phyloP scores from a whole-genome alignment of 2,888 invertebrate species.

The Acanthoscelides obtectus region DNA sequence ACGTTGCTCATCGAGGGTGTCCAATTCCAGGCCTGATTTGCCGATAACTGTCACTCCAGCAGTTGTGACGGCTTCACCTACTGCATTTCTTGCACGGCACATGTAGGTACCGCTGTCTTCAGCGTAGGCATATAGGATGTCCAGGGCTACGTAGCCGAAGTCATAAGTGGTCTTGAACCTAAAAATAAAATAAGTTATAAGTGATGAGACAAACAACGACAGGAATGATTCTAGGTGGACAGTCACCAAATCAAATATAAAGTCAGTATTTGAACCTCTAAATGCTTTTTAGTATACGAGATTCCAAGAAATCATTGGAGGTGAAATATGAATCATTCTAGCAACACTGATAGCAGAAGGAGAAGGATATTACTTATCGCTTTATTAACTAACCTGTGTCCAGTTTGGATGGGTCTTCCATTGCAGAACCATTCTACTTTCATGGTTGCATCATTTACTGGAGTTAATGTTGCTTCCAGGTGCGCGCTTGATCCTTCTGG shows the following conservation, averaged over 20 bases:
- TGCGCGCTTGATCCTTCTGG: slow-evolving; percentile 86
- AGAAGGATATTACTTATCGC: too few relatives aligned
- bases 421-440: slow-evolving; percentile 97
- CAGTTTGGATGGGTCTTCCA: slow-evolving; percentile 86
- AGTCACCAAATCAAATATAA: too few relatives aligned
- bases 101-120: slow-evolving; percentile 97
- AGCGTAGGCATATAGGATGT: slow-evolving; percentile 92
- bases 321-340: too few relatives aligned
- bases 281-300: too few relatives aligned
- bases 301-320: too few relatives aligned
- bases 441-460: slow-evolving; percentile 98
- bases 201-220: too few relatives aligned
- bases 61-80: slow-evolving; percentile 92
- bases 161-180: slow-evolving; percentile 90
- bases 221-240: too few relatives aligned
- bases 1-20: slow-evolving; percentile 87
- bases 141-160: slow-evolving; percentile 95
- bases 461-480: slow-evolving; percentile 90
- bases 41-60: slow-evolving; percentile 84
- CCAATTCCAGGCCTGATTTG: slow-evolving; percentile 77
- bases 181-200: background rate
- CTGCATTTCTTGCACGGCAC: slow-evolving; percentile 92
- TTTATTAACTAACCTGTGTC: slow-evolving; percentile 67
- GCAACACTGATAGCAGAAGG: too few relatives aligned
- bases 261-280: too few relatives aligned